Percentiles rank a stretch among this genome's conserved stretches.
Conservation (phyloP, 2,113 vertebrate species). For the Meriones unguiculatus region DNA sequence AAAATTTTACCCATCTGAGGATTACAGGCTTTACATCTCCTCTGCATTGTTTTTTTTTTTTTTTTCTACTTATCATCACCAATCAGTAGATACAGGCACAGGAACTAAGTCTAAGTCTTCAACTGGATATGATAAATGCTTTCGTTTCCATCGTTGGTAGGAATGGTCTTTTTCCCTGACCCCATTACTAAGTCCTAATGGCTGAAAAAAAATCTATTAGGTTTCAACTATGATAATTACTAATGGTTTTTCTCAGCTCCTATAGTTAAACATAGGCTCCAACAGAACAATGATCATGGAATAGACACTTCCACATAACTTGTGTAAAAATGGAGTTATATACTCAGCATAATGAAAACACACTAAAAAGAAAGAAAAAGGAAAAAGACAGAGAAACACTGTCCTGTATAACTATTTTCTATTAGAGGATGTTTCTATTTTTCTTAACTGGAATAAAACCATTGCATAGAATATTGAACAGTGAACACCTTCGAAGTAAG, state of each 20-base stretch:
- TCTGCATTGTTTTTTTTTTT: not conserved
- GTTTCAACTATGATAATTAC: not conserved
- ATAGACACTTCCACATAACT: not conserved
- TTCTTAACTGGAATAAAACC: not conserved
- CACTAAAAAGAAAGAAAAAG: fast-evolving
- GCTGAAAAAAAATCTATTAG: not conserved
- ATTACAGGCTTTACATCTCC: not conserved
- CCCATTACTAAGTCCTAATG: not conserved
- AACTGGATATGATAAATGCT: not conserved
- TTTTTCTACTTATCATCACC: not conserved
- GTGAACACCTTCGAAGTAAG: not conserved
- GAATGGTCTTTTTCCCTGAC: not conserved
- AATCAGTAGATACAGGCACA: not conserved
- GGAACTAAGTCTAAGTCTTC: not conserved
- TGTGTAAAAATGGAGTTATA: not conserved
- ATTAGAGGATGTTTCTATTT: not conserved
- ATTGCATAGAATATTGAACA: not conserved
- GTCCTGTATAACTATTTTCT: not conserved
- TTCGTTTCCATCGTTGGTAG: not conserved
- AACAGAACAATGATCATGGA: not conserved
- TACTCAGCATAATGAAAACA: not conserved
- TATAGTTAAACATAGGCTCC: not conserved
- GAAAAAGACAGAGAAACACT: not conserved
- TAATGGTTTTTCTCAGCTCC: not conserved
- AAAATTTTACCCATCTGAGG: not conserved